Conservation (phyloP, 2,113 vertebrate species). For the Plestiodon gilberti region DNA sequence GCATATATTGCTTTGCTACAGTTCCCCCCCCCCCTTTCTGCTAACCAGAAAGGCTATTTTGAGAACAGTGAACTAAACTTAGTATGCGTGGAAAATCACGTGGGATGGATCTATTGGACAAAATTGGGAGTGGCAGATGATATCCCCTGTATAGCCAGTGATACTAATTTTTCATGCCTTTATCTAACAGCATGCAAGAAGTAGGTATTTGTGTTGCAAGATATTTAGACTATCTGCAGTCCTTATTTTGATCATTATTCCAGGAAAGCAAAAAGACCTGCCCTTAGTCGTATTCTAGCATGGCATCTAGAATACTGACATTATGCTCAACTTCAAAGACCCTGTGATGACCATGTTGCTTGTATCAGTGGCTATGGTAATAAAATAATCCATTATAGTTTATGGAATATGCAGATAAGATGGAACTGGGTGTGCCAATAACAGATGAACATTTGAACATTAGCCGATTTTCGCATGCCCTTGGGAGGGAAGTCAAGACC, state of each 20-base stretch:
- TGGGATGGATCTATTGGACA: background rate
- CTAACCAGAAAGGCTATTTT: background rate
- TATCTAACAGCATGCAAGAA: background rate
- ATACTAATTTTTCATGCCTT: background rate
- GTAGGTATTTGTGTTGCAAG: background rate
- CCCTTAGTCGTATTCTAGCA: background rate
- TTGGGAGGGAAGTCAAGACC: background rate
- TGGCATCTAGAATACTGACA: accelerated
- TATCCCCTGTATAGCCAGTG: accelerated
- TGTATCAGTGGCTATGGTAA: background rate
- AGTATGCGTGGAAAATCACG: background rate
- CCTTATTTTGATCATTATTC: background rate
- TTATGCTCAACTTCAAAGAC: background rate
- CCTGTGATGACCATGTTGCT: background rate
- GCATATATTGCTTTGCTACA: background rate
- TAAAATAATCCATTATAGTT: background rate
- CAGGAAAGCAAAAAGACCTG: background rate
- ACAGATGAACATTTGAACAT: background rate
- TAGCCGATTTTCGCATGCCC: conserved; percentile 6
- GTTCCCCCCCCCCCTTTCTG: background rate
- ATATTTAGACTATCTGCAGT: background rate
- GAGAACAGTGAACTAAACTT: background rate
- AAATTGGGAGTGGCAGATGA: background rate
- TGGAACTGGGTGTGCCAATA: background rate
- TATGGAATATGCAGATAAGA: background rate